These are phyloP conservation scores for Choreutis nemorana DNA, from an alignment of 2,888 invertebrate species.

Conservation along the genomic window DNA sequence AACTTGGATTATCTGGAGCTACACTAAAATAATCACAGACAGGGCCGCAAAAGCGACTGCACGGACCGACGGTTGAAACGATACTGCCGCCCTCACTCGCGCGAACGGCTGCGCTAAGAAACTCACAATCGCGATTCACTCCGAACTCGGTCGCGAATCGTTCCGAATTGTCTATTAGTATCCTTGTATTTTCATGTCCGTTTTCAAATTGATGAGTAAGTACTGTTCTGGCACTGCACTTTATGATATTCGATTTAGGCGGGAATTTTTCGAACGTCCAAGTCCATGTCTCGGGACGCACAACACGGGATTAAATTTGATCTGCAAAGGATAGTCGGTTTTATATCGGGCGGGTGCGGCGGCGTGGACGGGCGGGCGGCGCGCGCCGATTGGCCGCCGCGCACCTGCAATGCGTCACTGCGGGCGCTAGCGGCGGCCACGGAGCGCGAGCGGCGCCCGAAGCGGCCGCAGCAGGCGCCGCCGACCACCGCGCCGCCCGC, in stretches of 20 bases:
- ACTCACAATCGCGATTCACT: constrained; percentile 55
- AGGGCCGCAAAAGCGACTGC: constrained; percentile 65
- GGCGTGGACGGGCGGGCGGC: constrained; percentile 75
- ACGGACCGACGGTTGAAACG: constrained; percentile 64
- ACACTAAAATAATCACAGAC: constrained; percentile 67
- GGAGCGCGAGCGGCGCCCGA: constrained; percentile 16
- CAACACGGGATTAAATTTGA: constrained; percentile 68
- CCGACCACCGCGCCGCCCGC: constrained; percentile 15
- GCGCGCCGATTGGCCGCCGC: constrained; percentile 79
- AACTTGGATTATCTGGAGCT: constrained; percentile 68
- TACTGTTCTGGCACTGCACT: constrained; percentile 26
- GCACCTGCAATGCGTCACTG: constrained; percentile 89
- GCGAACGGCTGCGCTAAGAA: constrained; percentile 58
- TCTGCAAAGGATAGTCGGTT: constrained; percentile 70
- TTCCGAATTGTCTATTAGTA: constrained; percentile 55
- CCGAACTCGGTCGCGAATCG: constrained; percentile 51
- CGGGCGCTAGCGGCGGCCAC: constrained; percentile 38
- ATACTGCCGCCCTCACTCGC: constrained; percentile 68
- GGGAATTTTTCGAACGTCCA: constrained; percentile 40
- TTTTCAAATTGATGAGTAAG: constrained; percentile 24
- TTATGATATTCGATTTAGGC: constrained; percentile 30
- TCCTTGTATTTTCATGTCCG: constrained; percentile 53
- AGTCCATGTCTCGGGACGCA: constrained; percentile 64
- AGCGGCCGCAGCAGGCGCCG: too few relatives aligned
- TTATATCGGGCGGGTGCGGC: constrained; percentile 76